Base-by-base conservation (phyloP, 1,140 invertebrate species). In the Arion vulgaris region DNA sequence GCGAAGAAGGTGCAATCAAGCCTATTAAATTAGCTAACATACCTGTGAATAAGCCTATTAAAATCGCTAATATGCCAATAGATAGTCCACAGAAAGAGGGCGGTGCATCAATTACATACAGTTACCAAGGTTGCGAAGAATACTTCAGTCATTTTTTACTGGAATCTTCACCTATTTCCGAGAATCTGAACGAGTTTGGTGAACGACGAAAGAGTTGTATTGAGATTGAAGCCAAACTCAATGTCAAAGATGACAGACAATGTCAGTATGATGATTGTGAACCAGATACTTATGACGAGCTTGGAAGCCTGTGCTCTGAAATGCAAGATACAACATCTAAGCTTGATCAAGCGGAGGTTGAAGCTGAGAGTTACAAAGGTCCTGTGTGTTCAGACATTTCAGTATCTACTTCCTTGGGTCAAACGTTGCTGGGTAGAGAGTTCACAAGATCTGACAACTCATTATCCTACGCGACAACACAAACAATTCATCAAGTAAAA, bases 251-350 rank as follows among this genome's bases (percentile, higher is more conserved):
- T 1, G 45, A 75, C 23, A 75, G 23, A 26, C 41, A 45, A 11
- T 75, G 28, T 45, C 32, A 45, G 5, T 49, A 36, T 23, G 76
- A 78, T 26, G 62, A 78, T 57, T 78, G 36, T n/a, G 76, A 78
- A n/a, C 53, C 53, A 53, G 76, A 78, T n/a, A 78, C 76, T 1
- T 78, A 78, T n/a, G 76, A 78, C 17, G 76, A 78, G 19, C 76
- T 78, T 11, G 57, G 76, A 39, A 78, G 76, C 32, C 32, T 78
- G 9, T 62, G 51, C 53, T 57, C 76, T 1, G 76, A 78, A 49
- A 57, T 78, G 76, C 76, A 78, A 39, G 76, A 66, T 17, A 78
- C 41, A 34, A 49, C 38, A 39, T 41, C 38, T 11, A 73, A 73
- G 19, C 23, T 73, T 5, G 39, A 28, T 73, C 71, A 66, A 13